Percentiles rank a stretch among this genome's conserved stretches.
These are phyloP conservation scores for human DNA, from an alignment of 2,113 vertebrate genomes.

Conservation along the genomic window GRCh38 chr18:36693501-36694000, in stretches of 20 bases:
- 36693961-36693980: neutral
- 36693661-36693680: neutral
- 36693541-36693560: neutral
- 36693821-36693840: slow-evolving; percentile 36
- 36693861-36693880: slow-evolving; percentile 11
- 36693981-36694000: slow-evolving; percentile 23
- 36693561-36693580: neutral
- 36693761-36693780: neutral
- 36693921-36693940: neutral
- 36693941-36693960: neutral
- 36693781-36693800: neutral
- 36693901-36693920: neutral
- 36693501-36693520: neutral
- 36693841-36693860: slow-evolving; percentile 18
- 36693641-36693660: neutral
- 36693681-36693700: neutral
- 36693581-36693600: neutral
- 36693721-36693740: neutral
- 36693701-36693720: neutral
- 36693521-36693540: neutral
- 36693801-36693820: slow-evolving; percentile 51
- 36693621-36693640: slow-evolving; percentile 4
- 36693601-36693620: slow-evolving; percentile 4
- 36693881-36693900: slow-evolving; percentile 11
- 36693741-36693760: neutral